A percentile compares a stretch with the other conserved stretches of the same genome.
Conservation (phyloP, 2,888 invertebrate genomes). For the Hyposoter dolosus region DNA sequence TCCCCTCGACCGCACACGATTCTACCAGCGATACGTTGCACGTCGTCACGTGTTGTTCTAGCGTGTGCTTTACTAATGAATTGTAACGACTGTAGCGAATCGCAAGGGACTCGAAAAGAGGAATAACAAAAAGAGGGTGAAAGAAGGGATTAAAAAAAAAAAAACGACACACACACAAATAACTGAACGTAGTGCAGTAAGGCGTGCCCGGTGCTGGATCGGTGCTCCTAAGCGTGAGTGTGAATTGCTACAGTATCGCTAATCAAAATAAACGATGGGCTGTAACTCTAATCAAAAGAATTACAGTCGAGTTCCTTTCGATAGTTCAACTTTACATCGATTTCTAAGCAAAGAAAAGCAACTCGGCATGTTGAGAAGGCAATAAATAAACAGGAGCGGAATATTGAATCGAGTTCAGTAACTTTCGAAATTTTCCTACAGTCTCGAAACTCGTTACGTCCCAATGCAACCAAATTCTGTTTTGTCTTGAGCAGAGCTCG, state of each 20-base stretch:
- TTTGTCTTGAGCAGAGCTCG: no score
- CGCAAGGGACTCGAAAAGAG: constrained; percentile 69
- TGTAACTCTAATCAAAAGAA: constrained; percentile 57
- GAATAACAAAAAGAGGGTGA: constrained; percentile 44
- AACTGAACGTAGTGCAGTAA: constrained; percentile 70
- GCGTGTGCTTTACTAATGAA: constrained; percentile 76
- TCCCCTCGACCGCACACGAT: constrained; percentile 54
- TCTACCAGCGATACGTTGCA: constrained; percentile 52
- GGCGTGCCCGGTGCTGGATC: constrained; percentile 58
- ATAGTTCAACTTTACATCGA: constrained; percentile 41
- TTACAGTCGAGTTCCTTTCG: constrained; percentile 55
- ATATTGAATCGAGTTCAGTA: no score
- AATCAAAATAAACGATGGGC: constrained; percentile 67
- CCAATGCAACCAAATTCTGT: not conserved
- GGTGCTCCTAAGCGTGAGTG: constrained; percentile 56
- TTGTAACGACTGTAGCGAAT: constrained; percentile 76
- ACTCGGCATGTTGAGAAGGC: no score
- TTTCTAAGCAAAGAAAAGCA: constrained; percentile 11
- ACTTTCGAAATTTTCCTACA: not conserved
- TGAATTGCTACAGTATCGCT: constrained; percentile 65
- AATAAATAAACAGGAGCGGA: no score
- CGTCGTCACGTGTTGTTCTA: constrained; percentile 54
- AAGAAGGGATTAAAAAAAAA: constrained; percentile 20
- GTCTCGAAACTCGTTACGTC: not conserved
- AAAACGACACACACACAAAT: constrained; percentile 72